A percentile compares a stretch with the other conserved stretches of the same genome.
phyloP scores from a whole-genome alignment of 2,888 invertebrate genomes.

The Fabriciana adippe region DNA sequence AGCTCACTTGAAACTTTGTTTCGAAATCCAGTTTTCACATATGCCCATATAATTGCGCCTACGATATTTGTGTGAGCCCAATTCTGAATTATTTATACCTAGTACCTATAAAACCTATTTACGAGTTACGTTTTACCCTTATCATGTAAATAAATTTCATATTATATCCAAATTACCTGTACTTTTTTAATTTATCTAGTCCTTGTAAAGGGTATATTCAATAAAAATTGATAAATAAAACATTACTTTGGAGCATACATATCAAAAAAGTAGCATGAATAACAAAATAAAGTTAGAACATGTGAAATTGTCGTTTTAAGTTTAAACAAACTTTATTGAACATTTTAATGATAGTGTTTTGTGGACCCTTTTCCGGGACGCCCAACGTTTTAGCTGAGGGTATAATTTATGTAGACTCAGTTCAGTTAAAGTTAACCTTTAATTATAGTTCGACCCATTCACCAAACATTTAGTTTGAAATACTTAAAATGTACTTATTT shows the following conservation, averaged over 20 bases:
- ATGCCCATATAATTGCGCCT: slow-evolving; percentile 7
- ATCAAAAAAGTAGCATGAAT: no score
- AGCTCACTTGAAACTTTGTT: slow-evolving; percentile 15
- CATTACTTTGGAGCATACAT: no score
- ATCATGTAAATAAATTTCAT: no score
- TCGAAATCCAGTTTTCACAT: slow-evolving; percentile 8
- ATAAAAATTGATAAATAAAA: no score
- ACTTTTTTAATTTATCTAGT: no score
- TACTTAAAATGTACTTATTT: no score
- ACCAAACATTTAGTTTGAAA: background rate
- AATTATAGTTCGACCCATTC: background rate
- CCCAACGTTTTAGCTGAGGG: background rate
- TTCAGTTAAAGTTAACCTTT: slow-evolving; percentile 5
- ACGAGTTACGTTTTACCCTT: no score
- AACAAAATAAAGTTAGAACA: background rate
- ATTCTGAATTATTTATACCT: no score
- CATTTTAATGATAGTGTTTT: slow-evolving; percentile 14
- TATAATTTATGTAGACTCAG: background rate
- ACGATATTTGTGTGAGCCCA: background rate
- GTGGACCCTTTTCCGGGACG: slow-evolving; percentile 3
- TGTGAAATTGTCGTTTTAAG: background rate
- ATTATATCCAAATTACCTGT: no score
- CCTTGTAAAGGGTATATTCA: no score
- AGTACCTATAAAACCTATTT: no score
- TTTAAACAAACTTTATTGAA: slow-evolving; percentile 10